phyloP scores from a whole-genome alignment of 2,113 vertebrate genomes.

The Manacus vitellinus region DNA sequence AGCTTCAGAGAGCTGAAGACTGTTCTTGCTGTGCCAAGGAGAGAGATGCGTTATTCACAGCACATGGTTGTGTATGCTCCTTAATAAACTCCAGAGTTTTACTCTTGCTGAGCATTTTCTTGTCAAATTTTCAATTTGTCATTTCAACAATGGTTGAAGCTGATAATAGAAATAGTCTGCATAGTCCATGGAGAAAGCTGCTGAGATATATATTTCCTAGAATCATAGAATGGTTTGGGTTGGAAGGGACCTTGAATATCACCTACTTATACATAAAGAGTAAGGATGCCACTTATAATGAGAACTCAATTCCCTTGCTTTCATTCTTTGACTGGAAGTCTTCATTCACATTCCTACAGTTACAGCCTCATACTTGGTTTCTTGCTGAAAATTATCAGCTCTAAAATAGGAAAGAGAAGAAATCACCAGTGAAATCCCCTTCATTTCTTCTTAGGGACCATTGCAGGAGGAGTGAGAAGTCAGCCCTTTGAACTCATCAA shows the following conservation, averaged over 20 bases:
- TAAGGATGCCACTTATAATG: background rate
- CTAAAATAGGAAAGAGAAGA: background rate
- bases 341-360: background rate
- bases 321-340: background rate
- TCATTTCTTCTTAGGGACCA: background rate
- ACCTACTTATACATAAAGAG: background rate
- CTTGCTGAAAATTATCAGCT: background rate
- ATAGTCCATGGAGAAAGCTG: background rate
- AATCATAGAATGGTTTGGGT: background rate
- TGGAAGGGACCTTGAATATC: background rate
- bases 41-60: background rate
- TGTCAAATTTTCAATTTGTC: background rate
- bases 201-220: background rate
- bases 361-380: background rate
- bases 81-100: background rate
- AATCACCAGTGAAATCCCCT: background rate
- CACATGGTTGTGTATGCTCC: background rate
- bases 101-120: background rate
- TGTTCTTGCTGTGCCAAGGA: background rate
- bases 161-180: background rate
- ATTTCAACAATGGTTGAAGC: background rate
- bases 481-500: accelerated
- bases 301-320: background rate
- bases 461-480: background rate
- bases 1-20: background rate